A percentile compares a stretch with the other conserved stretches of the same genome.
Evolutionary conservation across 1,140 invertebrate genomes (phyloP).

Genomic region (Heliconius nattereri): DNA sequence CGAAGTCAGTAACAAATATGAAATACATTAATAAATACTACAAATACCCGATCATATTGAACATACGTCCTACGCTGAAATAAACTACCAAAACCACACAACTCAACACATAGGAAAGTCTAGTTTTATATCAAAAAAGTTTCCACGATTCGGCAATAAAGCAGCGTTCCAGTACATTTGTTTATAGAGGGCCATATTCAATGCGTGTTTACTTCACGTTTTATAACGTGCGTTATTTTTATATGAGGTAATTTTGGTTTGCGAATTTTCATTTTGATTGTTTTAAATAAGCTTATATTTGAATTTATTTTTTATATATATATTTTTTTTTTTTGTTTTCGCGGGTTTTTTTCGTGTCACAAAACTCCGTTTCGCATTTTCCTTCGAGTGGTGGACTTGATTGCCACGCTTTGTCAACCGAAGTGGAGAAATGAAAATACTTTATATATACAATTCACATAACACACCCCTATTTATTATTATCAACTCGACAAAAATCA

Average conservation of each 20-base stretch:
- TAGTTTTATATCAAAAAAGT: constrained; percentile 2
- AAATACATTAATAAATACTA: no score
- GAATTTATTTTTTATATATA: no score
- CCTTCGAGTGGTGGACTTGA: no score
- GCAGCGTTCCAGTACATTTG: constrained; percentile 7
- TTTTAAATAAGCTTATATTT: background rate
- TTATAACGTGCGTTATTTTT: constrained; percentile 15
- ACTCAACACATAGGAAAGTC: background rate
- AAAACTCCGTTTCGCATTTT: no score
- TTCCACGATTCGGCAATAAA: constrained; percentile 21
- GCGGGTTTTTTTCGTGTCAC: no score
- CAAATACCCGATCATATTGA: background rate
- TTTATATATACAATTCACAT: no score
- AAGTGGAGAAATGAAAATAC: no score
- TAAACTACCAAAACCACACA: background rate
- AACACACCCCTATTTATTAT: no score
- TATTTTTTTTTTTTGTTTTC: no score
- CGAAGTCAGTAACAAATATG: background rate
- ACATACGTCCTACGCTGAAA: background rate
- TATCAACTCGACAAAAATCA: no score
- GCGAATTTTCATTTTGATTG: background rate
- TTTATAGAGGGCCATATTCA: constrained; percentile 1
- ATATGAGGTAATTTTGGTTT: constrained; percentile 18
- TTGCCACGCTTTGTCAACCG: no score
- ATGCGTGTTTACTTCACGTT: constrained; percentile 18